A percentile compares a stretch with the other conserved stretches of the same genome.
phyloP scores from a whole-genome alignment of 2,888 invertebrate species.

The Salpingus planirostris region DNA sequence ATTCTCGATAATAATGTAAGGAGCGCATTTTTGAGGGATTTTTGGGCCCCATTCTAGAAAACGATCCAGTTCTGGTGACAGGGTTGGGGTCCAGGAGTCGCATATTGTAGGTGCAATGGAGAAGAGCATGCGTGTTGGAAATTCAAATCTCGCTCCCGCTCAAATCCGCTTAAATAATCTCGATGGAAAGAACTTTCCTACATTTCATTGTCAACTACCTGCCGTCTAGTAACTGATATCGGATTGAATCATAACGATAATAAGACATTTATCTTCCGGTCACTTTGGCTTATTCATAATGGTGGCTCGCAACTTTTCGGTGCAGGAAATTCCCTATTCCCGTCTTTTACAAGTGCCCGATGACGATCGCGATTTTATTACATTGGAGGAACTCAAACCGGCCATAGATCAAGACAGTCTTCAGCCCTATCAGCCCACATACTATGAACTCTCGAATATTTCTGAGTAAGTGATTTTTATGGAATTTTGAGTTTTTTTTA shows the following conservation, averaged over 20 bases:
- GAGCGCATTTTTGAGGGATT: no score
- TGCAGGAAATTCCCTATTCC: slow-evolving; percentile 38
- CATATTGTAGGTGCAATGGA: no score
- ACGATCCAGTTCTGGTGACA: no score
- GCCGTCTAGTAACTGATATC: neutral
- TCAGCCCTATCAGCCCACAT: slow-evolving; percentile 30
- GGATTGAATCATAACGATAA: neutral
- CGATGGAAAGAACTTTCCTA: slow-evolving; percentile 17
- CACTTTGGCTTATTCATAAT: slow-evolving; percentile 18
- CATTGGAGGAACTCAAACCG: slow-evolving; percentile 40
- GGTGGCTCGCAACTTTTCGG: slow-evolving; percentile 40
- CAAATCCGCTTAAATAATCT: slow-evolving; percentile 18
- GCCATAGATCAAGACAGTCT: slow-evolving; percentile 21
- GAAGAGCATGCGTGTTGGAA: no score
- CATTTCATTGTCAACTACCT: slow-evolving; percentile 21
- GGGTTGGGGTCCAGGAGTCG: no score
- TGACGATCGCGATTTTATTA: slow-evolving; percentile 37
- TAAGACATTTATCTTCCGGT: neutral
- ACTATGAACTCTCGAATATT: slow-evolving; percentile 36
- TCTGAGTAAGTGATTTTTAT: slow-evolving; percentile 33
- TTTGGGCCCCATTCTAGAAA: no score
- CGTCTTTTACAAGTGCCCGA: slow-evolving; percentile 39
- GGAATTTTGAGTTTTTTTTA: slow-evolving; percentile 3
- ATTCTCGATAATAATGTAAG: no score
- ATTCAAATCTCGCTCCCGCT: no score